Percentiles rank a stretch among this genome's conserved stretches.
phyloP scores from a whole-genome alignment of 2,888 invertebrate genomes.

The Chaetogeoica ovagalla region DNA sequence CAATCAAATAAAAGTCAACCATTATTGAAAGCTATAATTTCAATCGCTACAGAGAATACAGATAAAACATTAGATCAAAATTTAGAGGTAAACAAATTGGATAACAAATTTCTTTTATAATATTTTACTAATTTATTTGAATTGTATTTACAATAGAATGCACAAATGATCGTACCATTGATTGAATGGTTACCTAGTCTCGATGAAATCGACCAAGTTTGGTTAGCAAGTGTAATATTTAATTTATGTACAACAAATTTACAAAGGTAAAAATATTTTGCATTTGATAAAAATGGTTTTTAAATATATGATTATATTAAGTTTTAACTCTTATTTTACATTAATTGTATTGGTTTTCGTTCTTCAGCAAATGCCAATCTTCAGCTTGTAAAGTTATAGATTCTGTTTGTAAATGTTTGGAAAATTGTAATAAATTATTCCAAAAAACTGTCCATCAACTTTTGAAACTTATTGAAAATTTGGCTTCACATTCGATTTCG shows the following conservation, averaged over 20 bases:
- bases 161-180: slow-evolving; percentile 63
- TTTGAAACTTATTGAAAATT: slow-evolving; percentile 64
- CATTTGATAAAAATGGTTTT: background rate
- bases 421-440: slow-evolving; percentile 60
- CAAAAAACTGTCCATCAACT: slow-evolving; percentile 62
- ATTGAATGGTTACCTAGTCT: slow-evolving; percentile 64
- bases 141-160: slow-evolving; percentile 58
- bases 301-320: background rate
- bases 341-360: slow-evolving; percentile 53
- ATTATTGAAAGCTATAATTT: slow-evolving; percentile 62
- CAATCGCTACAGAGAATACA: slow-evolving; percentile 61
- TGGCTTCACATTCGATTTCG: slow-evolving; percentile 65
- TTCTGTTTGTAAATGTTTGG: slow-evolving; percentile 61
- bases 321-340: background rate
- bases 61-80: slow-evolving; percentile 53
- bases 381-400: slow-evolving; percentile 63
- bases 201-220: slow-evolving; percentile 60
- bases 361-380: slow-evolving; percentile 63
- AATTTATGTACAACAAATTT: slow-evolving; percentile 63
- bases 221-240: slow-evolving; percentile 60
- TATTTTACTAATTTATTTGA: slow-evolving; percentile 1
- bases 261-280: slow-evolving; percentile 55
- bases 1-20: slow-evolving; percentile 61
- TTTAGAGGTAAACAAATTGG: slow-evolving; percentile 50
- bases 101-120: background rate